These are phyloP conservation scores for Ctena decussata DNA, from an alignment of 2,888 invertebrate species.

Conservation along the genomic window DNA sequence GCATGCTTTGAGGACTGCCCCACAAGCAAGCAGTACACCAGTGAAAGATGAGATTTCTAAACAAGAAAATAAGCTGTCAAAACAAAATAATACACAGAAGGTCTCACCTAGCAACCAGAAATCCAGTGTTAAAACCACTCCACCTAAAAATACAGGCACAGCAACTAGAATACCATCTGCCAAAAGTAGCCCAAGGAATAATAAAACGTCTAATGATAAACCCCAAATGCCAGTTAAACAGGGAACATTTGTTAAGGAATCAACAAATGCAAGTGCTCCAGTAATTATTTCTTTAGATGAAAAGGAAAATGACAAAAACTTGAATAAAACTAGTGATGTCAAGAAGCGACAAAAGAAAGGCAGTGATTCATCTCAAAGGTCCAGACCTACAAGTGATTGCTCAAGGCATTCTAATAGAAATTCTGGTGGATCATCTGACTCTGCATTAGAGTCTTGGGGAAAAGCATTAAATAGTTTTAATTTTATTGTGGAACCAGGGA, in stretches of 20 bases:
- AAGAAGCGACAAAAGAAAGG: constrained; percentile 64
- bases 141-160: constrained; percentile 2
- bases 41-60: constrained; percentile 77
- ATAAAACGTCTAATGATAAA: constrained; percentile 57
- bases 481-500: constrained; percentile 62
- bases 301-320: constrained; percentile 32
- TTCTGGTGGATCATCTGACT: constrained; percentile 64
- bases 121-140: not conserved
- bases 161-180: not conserved
- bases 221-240: constrained; percentile 90
- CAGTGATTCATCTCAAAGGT: constrained; percentile 37
- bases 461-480: constrained; percentile 76
- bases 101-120: constrained; percentile 49
- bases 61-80: constrained; percentile 49
- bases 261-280: constrained; percentile 76
- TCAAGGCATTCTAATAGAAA: constrained; percentile 47
- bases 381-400: not conserved
- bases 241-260: constrained; percentile 96
- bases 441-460: constrained; percentile 72
- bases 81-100: constrained; percentile 33
- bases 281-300: constrained; percentile 56
- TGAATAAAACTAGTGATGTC: constrained; percentile 35
- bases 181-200: constrained; percentile 24
- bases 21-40: constrained; percentile 70
- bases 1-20: constrained; percentile 63